Base-by-base conservation (phyloP, 2,888 invertebrate genomes). In the Chrysolina oricalcia region DNA sequence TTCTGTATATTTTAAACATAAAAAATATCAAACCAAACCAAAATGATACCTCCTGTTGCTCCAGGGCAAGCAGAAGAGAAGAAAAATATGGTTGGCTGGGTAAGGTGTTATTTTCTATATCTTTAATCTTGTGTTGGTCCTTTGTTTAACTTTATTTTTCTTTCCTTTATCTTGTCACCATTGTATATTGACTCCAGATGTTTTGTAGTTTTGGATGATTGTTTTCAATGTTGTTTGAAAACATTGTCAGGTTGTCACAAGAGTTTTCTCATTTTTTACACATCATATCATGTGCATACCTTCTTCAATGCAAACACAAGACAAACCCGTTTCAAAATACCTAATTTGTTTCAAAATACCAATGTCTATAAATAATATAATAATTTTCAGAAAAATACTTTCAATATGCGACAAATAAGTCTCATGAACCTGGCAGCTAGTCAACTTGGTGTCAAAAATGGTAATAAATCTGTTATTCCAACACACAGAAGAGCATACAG, bases 401-500 rank as follows among this genome's bases (percentile, higher is more conserved):
- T 92, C 86, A 92, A 92, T 85, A 92, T 92, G 91, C 89, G 95
- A 73, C 93, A 94, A 86, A 92, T 93, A 80, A 95, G 93, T 63
- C 90, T 95, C 79, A 92, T 93, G 84, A 94, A 94, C 78, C 89
- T 95, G 81, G 91, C 92, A 62, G 91, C 92, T 35, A 91, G 92
- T 89, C 91, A 92, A 79, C 86, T 92, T 76, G 89, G 91, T 66
- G 90, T 91, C 74, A 91, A 91, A 81, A 92, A 92, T 76, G 92
- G 92, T 2, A 88, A 91, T 81, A 83, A 82, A 76, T 78, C 82
- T 19, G 68, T 77, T 46, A 81, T 87, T 13, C 85, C 88, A 40
- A 87, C 84, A 77, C 88, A 87, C 79, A 86, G 89, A 82, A 87
- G 88, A 78, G 87, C 87, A 66, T 88, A 89, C 71, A 89, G 89